Evolutionary conservation across 2,888 invertebrate genomes (phyloP).

Genomic region (Glaucopsyche alexis): DNA sequence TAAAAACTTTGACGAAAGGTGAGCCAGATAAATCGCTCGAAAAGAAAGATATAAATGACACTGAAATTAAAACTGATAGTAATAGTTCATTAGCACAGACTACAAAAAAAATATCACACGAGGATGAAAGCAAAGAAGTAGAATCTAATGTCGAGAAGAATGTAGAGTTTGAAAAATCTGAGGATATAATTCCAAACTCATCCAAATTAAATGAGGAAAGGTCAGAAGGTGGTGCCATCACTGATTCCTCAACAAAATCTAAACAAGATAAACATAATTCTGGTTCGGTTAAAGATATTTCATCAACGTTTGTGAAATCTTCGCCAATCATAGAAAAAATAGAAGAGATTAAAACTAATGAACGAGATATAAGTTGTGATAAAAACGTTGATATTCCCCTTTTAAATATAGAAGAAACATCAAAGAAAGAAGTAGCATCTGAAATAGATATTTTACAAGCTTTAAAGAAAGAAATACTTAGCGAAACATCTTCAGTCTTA

Average conservation of each 20-base stretch:
- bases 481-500: constrained; percentile 56
- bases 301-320: background rate
- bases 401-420: constrained; percentile 46
- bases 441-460: constrained; percentile 75
- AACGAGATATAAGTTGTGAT: background rate
- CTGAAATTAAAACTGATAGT: background rate
- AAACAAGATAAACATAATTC: background rate
- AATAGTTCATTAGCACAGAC: background rate
- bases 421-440: constrained; percentile 54
- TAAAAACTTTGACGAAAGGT: background rate
- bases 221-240: background rate
- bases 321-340: constrained; percentile 6
- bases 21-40: background rate
- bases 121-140: background rate
- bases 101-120: background rate
- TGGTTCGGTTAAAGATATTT: background rate
- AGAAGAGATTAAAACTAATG: background rate
- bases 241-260: background rate
- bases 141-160: background rate
- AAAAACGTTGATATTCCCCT: constrained; percentile 58
- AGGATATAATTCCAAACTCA: background rate
- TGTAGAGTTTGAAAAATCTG: background rate
- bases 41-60: background rate
- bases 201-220: background rate
- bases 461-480: constrained; percentile 70